Percentiles rank a stretch among this genome's conserved stretches.
phyloP scores from a whole-genome alignment of 2,888 invertebrate species.

The Strigamia crassipes region DNA sequence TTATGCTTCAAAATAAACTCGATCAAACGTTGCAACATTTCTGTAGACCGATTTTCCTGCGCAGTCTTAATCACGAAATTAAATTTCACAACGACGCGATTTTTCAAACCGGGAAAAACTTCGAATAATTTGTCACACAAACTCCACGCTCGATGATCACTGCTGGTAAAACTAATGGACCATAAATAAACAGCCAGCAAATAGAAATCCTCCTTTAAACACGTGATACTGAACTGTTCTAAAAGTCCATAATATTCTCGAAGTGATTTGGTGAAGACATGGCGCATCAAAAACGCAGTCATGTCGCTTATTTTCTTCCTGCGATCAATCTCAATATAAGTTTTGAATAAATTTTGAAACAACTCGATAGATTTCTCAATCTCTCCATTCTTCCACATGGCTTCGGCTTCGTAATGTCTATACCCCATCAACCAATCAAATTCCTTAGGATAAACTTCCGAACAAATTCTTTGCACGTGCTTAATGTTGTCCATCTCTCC shows the following conservation, averaged over 20 bases:
- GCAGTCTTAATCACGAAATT: neutral
- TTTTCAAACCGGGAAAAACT: neutral
- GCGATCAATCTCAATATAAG: too few species aligned
- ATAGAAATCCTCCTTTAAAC: neutral
- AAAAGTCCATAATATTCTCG: neutral
- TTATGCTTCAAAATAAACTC: neutral
- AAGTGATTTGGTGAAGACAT: neutral
- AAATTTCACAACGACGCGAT: neutral
- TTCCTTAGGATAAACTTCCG: neutral
- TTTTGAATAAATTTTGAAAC: neutral
- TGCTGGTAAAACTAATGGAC: neutral
- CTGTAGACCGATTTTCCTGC: neutral
- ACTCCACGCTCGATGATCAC: neutral
- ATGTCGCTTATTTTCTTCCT: neutral
- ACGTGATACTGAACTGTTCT: neutral
- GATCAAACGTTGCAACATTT: neutral
- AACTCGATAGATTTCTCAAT: neutral
- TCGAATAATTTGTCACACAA: neutral
- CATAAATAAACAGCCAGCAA: neutral
- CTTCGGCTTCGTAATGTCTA: constrained; percentile 26
- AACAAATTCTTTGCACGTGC: neutral
- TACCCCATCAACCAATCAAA: constrained; percentile 27
- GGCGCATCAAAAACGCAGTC: constrained; percentile 1
- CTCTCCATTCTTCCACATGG: neutral
- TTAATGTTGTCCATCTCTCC: neutral